Evolutionary conservation across 2,797 vertebrate species (phyloP).

Genomic region (Rhinogobio ventralis): DNA sequence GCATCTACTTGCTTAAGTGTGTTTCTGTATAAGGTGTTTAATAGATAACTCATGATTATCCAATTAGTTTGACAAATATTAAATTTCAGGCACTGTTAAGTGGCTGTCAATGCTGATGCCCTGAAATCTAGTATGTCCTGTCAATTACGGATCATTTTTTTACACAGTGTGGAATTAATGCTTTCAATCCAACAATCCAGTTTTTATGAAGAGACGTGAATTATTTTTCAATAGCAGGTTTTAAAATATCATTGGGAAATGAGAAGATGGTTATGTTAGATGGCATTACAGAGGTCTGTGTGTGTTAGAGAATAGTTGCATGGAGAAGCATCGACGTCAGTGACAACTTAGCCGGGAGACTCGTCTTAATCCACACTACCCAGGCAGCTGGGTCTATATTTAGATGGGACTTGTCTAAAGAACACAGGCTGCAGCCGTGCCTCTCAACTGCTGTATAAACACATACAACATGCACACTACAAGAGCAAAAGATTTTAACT

Average conservation of each 20-base stretch:
- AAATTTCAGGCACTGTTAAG: slow-evolving; percentile 36
- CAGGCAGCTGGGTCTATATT: slow-evolving; percentile 73
- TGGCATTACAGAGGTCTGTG: background rate
- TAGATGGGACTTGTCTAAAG: slow-evolving; percentile 57
- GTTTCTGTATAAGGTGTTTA: background rate
- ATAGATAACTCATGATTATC: slow-evolving; percentile 26
- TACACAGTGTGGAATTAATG: background rate
- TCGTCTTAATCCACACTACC: slow-evolving; percentile 67
- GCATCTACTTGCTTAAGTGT: slow-evolving; percentile 23
- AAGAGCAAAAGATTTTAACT: background rate
- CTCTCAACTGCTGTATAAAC: slow-evolving; percentile 31
- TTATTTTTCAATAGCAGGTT: slow-evolving; percentile 1
- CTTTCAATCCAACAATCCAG: background rate
- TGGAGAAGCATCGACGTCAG: slow-evolving; percentile 59
- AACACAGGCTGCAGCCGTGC: slow-evolving; percentile 45
- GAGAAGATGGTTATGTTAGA: slow-evolving; percentile 9
- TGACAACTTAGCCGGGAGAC: slow-evolving; percentile 62
- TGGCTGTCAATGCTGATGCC: slow-evolving; percentile 4
- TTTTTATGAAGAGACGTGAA: background rate
- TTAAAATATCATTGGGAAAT: background rate
- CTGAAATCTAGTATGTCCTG: slow-evolving; percentile 23
- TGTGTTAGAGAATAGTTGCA: slow-evolving; percentile 36
- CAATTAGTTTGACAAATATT: slow-evolving; percentile 34
- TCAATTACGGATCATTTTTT: slow-evolving; percentile 8
- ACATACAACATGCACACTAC: slow-evolving; percentile 6